A percentile compares a stretch with the other conserved stretches of the same genome.
These are phyloP conservation scores for Girardinus metallicus DNA, from an alignment of 2,797 vertebrate species.

Conservation along the genomic window DNA sequence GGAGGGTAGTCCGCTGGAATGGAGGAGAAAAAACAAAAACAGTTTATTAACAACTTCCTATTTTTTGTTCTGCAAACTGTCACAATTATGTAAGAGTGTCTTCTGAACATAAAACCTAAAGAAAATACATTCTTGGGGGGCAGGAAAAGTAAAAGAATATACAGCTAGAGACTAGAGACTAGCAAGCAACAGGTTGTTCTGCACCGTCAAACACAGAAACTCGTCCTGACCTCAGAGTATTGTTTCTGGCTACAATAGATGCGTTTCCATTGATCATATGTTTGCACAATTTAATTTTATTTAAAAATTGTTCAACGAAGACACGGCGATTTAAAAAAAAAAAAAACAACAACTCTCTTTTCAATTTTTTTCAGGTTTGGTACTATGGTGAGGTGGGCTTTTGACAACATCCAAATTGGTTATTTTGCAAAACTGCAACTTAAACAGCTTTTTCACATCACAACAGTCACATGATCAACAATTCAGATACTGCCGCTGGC, in stretches of 20 bases:
- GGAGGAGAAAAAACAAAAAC: constrained; percentile 44
- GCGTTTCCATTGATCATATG: no score
- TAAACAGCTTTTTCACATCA: no score
- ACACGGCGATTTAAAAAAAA: no score
- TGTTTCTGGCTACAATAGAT: not conserved
- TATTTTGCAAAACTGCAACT: no score
- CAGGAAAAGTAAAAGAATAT: not conserved
- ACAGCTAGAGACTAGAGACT: not conserved
- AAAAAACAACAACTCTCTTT: no score
- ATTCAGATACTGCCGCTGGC: no score
- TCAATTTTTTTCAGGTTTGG: no score
- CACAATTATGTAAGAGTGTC: constrained; percentile 27
- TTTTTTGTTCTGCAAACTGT: constrained; percentile 59
- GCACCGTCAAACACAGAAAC: not conserved
- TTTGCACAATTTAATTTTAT: no score
- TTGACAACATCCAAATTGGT: no score
- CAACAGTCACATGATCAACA: no score
- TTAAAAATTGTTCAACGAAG: no score
- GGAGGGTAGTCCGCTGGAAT: constrained; percentile 86
- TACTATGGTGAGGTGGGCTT: no score
- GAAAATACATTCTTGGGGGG: not conserved
- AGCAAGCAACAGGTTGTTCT: not conserved
- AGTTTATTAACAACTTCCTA: constrained; percentile 56
- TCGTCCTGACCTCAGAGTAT: not conserved
- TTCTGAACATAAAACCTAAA: constrained; percentile 2